Evolutionary conservation across 2,888 invertebrate genomes (phyloP).

Genomic region (Cepaea hortensis): DNA sequence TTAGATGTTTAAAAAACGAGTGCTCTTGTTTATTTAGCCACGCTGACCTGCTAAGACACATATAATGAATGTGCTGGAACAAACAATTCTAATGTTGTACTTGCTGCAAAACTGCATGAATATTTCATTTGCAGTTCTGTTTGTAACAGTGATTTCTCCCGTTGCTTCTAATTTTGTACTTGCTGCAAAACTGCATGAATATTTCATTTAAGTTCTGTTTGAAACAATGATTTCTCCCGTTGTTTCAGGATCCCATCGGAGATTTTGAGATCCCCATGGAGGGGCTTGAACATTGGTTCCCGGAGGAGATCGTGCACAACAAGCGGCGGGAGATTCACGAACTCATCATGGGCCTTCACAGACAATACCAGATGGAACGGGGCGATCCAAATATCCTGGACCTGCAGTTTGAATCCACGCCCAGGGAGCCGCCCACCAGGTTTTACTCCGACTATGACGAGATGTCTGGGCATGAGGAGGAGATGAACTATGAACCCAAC

Average conservation of each 20-base stretch:
- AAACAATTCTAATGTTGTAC: too few species aligned
- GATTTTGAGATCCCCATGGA: conserved; percentile 90
- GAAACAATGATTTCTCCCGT: conserved; percentile 56
- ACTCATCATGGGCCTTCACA: conserved; percentile 86
- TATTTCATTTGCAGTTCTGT: not conserved
- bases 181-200: not conserved
- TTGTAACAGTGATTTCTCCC: not conserved
- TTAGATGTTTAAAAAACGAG: too few species aligned
- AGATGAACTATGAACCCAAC: not conserved
- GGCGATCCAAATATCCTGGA: conserved; percentile 35
- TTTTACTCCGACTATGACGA: not conserved
- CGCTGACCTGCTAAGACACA: too few species aligned
- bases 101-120: not conserved
- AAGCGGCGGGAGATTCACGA: conserved; percentile 91
- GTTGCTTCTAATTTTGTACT: too few species aligned
- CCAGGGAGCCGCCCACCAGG: conserved; percentile 17
- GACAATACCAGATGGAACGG: conserved; percentile 78
- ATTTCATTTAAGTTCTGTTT: not conserved
- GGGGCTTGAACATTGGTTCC: conserved; percentile 90
- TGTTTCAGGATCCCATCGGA: conserved; percentile 85
- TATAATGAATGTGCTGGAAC: too few species aligned
- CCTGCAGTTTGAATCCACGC: conserved; percentile 35
- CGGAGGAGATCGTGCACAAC: conserved; percentile 86
- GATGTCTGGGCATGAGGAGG: not conserved
- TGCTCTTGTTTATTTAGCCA: too few species aligned